Conservation (phyloP, 2,113 vertebrate genomes). For the Morone chrysops region DNA sequence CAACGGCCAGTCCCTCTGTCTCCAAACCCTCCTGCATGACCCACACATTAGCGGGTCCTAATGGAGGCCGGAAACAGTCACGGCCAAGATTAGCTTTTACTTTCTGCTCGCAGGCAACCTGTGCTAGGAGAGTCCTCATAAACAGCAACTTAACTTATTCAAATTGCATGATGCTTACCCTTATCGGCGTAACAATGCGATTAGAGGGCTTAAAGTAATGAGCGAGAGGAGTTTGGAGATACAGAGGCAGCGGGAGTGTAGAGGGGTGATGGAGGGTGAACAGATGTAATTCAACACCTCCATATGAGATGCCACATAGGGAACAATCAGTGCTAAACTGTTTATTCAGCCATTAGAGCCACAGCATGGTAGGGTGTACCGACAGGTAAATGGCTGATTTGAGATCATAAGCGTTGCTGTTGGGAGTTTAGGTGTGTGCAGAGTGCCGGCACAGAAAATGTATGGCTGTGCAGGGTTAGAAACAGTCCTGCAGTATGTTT, state of each 20-base stretch:
- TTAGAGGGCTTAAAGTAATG: slow-evolving; percentile 63
- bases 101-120: slow-evolving; percentile 15
- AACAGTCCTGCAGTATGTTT: neutral
- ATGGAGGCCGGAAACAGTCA: slow-evolving; percentile 65
- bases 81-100: slow-evolving; percentile 63
- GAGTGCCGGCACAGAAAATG: neutral
- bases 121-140: slow-evolving; percentile 35
- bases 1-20: slow-evolving; percentile 61
- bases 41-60: slow-evolving; percentile 67
- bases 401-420: slow-evolving; percentile 28
- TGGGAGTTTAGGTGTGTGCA: neutral
- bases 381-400: slow-evolving; percentile 53
- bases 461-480: slow-evolving; percentile 1
- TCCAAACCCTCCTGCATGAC: slow-evolving; percentile 48
- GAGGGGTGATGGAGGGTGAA: slow-evolving; percentile 28
- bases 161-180: slow-evolving; percentile 24
- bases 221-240: slow-evolving; percentile 34
- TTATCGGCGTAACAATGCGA: slow-evolving; percentile 43
- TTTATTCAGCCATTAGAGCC: slow-evolving; percentile 71
- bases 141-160: slow-evolving; percentile 42
- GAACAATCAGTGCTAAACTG: slow-evolving; percentile 76
- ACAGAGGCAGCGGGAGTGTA: slow-evolving; percentile 37
- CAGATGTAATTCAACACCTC: slow-evolving; percentile 76
- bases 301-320: slow-evolving; percentile 50
- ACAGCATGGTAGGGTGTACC: slow-evolving; percentile 13